Base-by-base conservation (phyloP, 1,140 invertebrate species). In the Bombus haemorrhoidalis region DNA sequence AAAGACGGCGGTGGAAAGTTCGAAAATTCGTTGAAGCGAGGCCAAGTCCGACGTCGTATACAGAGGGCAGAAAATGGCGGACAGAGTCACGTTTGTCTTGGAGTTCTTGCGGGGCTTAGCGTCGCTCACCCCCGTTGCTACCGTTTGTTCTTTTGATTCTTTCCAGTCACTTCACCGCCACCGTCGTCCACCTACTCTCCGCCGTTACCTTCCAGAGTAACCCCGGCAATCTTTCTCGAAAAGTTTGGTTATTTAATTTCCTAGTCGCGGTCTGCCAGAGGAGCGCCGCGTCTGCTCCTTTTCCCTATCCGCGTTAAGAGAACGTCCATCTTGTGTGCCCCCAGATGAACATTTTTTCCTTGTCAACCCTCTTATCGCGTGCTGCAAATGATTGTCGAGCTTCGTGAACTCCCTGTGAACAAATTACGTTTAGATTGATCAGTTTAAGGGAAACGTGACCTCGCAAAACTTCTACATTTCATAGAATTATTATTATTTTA, bases 241-340 rank as follows among this genome's bases (percentile, higher is more conserved):
- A 92, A 93, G 89, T 92, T 92, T 91, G 92, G 89, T 93, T 92
- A 93, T 93, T 93, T 93, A 92, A 93, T 93, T 93, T 92, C 74
- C 88, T 81, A 82, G 83, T 85, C 66, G 81, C 84, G 87, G 87
- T 84, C 71, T 82, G 87, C 64, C 69, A 53, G 68, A 64, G 57
- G 25, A 32, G 47, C 47, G 18, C 5, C 47, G 18, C 6, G 47
- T 53, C 47, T 53, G 47, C 66, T 47, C 28, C 41, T 66, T 59
- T 43, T 53, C 37, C n/a, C 37, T 68, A 47, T 64, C 53, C 68
- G 57, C 41, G 64, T 73, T n/a, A 80, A 69, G 47, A 34, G 34
- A 43, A 71, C 69, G 59, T 78, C 74, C 85, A 62, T 84, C 66
- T 76, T 37, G 62, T 43, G 34, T 28, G 57, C 10, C 37, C 37